Base-by-base conservation (phyloP, 2,888 invertebrate species). In the Perizoma affinitatum region DNA sequence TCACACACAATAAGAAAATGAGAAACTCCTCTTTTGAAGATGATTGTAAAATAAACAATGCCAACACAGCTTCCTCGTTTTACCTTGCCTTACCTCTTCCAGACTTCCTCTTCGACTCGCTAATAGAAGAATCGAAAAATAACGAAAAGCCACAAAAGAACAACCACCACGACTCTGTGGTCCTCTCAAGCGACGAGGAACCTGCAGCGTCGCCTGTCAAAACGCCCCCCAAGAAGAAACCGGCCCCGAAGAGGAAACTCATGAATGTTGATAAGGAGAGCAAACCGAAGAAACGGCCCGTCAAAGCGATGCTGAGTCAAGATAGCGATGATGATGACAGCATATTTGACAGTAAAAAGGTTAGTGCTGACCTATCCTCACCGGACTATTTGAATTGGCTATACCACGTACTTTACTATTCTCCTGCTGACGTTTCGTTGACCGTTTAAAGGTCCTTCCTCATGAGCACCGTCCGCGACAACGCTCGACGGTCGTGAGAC, bases 21-120 rank as follows among this genome's bases (percentile, higher is more conserved):
- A 22, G 22, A 22, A 22, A 22, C 22, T 22, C 1, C 22, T 22
- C 22, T 22, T 22, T 22, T 22, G 1, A 22, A 22, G 22, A 2
- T 3, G 22, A 2, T 22, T 22, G 22, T 22, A 22, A 22, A 22
- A 22, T n/a, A n/a, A n/a, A n/a, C n/a, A n/a, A n/a, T n/a, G 22
- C 22, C 22, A n/a, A n/a, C n/a, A n/a, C n/a, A 2, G 22, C 22
- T 22, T 22, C 22, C 22, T 42, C 9, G 9, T 48, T 44, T 41
- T 8, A 36, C 11, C 10, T 22, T 34, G n/a, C 8, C 8, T 22
- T 35, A 53, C 9, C 1, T 6, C n/a, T 58, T 61, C 5, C 83
- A 92, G 93, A 93, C 54, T 92, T 90, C 66, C 80, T 93, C 9
- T 93, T 93, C 75, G 93, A 93, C 71, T 93, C 93, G 0, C 73